Evolutionary conservation across 53 echinoderm and acorn worm species (phyloP).

Genomic region (Hippasteria phrygiana): DNA sequence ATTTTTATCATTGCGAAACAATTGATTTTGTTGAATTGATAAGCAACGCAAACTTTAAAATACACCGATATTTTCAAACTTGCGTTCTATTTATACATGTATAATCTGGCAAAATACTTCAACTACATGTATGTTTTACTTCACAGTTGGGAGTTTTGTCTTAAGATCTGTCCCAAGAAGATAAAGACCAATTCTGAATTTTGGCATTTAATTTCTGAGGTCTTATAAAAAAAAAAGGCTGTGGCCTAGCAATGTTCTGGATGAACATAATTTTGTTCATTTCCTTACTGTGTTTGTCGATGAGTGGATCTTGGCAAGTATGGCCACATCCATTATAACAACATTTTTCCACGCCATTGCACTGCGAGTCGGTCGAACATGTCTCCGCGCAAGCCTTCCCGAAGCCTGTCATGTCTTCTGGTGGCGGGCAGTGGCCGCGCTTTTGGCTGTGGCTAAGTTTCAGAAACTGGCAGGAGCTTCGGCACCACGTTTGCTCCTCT

Average conservation of each 20-base stretch:
- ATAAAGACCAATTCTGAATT: too few species aligned
- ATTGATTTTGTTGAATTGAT: too few species aligned
- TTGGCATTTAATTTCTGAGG: too few species aligned
- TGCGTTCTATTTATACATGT: too few species aligned
- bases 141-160: background rate
- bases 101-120: too few species aligned
- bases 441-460: slow-evolving; percentile 72
- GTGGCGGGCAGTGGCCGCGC: slow-evolving; percentile 80
- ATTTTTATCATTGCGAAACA: too few species aligned
- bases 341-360: slow-evolving; percentile 70
- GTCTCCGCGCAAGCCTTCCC: slow-evolving; percentile 68
- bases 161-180: background rate
- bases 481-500: slow-evolving; percentile 63
- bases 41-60: too few species aligned
- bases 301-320: slow-evolving; percentile 79
- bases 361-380: slow-evolving; percentile 72
- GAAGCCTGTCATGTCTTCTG: slow-evolving; percentile 64
- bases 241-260: too few species aligned
- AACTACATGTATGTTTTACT: too few species aligned
- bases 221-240: too few species aligned
- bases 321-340: slow-evolving; percentile 83
- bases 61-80: too few species aligned
- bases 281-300: slow-evolving; percentile 66
- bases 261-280: background rate
- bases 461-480: slow-evolving; percentile 76